These are phyloP conservation scores for Sardinella longiceps DNA, from an alignment of 2,797 vertebrate genomes.

Conservation along the genomic window DNA sequence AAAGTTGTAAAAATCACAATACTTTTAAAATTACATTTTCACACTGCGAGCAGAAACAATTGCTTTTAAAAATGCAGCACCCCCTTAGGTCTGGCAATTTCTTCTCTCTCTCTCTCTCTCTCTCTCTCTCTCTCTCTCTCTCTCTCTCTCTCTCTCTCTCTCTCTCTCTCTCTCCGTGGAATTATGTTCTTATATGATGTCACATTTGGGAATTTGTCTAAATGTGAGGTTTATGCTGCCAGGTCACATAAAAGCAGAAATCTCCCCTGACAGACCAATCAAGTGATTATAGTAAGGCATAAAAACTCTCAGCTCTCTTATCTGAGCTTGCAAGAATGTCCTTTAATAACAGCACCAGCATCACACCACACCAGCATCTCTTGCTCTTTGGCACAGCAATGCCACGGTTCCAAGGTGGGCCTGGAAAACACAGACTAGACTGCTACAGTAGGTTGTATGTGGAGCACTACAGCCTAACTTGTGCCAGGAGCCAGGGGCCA, in stretches of 20 bases:
- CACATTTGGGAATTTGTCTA: slow-evolving; percentile 22
- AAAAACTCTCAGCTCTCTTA: background rate
- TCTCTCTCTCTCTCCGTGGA: background rate
- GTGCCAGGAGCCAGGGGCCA: slow-evolving; percentile 1
- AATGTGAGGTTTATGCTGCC: background rate
- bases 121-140: background rate
- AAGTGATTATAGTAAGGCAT: slow-evolving; percentile 5
- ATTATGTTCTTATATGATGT: background rate
- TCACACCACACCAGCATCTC: background rate
- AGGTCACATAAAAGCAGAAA: background rate
- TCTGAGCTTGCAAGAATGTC: background rate
- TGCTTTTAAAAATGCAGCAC: background rate
- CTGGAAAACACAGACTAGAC: background rate
- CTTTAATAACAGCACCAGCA: background rate
- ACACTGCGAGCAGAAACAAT: slow-evolving; percentile 11
- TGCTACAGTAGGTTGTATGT: no score
- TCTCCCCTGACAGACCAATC: slow-evolving; percentile 1
- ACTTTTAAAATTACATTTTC: slow-evolving; percentile 32
- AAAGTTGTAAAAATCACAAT: slow-evolving; percentile 53
- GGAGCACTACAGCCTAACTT: background rate
- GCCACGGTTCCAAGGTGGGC: background rate
- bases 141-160: background rate
- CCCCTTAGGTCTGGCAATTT: background rate
- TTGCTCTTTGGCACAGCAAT: background rate
- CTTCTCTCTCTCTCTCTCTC: background rate